Percentiles rank a stretch among this genome's conserved stretches.
phyloP scores from a whole-genome alignment of 2,113 vertebrate genomes.

The Polyodon spathula region DNA sequence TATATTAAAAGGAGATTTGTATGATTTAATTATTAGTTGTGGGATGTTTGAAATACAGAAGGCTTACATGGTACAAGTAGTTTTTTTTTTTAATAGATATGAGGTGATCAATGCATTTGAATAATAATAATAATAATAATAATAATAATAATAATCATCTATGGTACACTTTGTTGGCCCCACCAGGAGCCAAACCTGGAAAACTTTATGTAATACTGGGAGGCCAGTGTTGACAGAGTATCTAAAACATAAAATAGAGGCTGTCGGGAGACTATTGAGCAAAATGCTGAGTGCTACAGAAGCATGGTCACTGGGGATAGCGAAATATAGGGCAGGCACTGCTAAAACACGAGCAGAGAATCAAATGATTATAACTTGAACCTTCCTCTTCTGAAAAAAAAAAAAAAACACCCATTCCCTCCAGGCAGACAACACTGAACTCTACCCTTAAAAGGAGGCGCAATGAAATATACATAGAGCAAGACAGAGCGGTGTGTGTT shows the following conservation, averaged over 20 bases:
- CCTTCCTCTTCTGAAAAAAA: conserved; percentile 41
- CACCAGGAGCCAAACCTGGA: conserved; percentile 23
- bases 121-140: no score
- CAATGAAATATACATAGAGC: conserved; percentile 50
- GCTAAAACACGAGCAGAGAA: conserved; percentile 45
- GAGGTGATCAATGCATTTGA: no score
- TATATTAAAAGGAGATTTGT: no score
- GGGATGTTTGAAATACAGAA: no score
- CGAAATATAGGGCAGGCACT: conserved; percentile 51
- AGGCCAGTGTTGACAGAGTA: conserved; percentile 24
- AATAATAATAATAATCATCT: no score
- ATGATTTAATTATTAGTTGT: no score
- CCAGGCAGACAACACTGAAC: conserved; percentile 47
- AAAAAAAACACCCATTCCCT: conserved; percentile 52
- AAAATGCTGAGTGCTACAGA: conserved; percentile 55
- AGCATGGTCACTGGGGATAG: conserved; percentile 45
- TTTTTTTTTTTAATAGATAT: no score
- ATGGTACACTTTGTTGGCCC: no score
- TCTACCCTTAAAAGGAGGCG: conserved; percentile 55
- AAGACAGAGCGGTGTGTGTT: background rate
- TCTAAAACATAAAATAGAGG: conserved; percentile 57
- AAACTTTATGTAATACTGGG: background rate
- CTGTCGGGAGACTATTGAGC: conserved; percentile 38
- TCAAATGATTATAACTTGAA: conserved; percentile 51
- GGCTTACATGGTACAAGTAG: no score